Base-by-base conservation (phyloP, 2,888 invertebrate genomes). In the Ophonus ardosiacus region DNA sequence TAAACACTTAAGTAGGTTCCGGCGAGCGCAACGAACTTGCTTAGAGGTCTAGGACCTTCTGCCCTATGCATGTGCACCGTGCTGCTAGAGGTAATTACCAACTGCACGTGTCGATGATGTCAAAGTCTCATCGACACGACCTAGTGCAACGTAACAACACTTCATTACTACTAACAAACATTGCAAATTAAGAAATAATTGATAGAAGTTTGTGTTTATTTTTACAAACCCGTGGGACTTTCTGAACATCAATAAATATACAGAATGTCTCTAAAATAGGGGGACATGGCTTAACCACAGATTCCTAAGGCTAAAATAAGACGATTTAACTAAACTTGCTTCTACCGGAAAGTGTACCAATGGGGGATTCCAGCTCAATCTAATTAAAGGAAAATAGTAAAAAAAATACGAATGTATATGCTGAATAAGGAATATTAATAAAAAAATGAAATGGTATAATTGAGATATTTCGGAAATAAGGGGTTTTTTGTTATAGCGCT, bases 41-140 rank as follows among this genome's bases (percentile, higher is more conserved):
- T 13, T 17, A 17, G 56, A 81, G 81, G 81, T 81, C 81, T 81
- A 81, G 81, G 81, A 81, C 81, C 81, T 81, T 81, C 57, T 40
- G 71, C 80, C 56, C 31, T 61, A 31, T 61, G 59, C 57, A 24
- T 10, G 7, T 15, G 6, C 31, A 38, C 15, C 15, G 40, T 21
- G 57, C 57, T 78, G 57, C 57, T 57, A 24, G 57, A 56, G 56
- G 21, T 57, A 78, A 78, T 78, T 78, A 78, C 78, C 56, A 78
- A 78, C 31, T 78, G 78, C 78, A 78, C 78, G 78, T 78, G 78
- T 78, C 43, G 43, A 51, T 13, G 43, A 51, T 51, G 43, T 51
- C 43, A 51, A 8, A 51, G 43, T 13, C 24, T 43, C 71, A 40
- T 15, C 38, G 17, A 68, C 31, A 68, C n/a, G 68, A 51, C 71